Evolutionary conservation across 1,140 invertebrate species (phyloP).

Genomic region (Panonychus citri): DNA sequence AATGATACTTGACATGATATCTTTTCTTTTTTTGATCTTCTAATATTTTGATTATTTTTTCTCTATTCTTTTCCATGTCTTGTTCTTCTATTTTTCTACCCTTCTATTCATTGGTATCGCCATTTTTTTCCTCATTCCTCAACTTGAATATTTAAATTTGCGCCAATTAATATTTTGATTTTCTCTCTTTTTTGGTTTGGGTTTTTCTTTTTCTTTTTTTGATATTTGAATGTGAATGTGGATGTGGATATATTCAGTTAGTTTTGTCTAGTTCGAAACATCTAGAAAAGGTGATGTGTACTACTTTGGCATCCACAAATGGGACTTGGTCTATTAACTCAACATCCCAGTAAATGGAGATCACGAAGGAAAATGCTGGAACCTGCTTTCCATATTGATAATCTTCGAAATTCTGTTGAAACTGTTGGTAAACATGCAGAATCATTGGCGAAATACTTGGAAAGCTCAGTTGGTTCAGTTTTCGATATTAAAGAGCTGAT

Average conservation of each 20-base stretch:
- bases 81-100: too few species aligned
- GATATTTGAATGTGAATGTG: too few species aligned
- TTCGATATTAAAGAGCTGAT: not conserved
- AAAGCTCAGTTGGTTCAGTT: not conserved
- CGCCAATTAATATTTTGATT: too few species aligned
- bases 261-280: not conserved
- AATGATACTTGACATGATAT: too few species aligned
- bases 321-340: constrained; percentile 54
- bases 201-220: too few species aligned
- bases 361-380: constrained; percentile 36
- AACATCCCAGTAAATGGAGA: constrained; percentile 34
- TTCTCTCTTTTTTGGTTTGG: too few species aligned
- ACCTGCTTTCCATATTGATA: constrained; percentile 37
- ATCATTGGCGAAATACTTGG: not conserved
- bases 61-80: not conserved
- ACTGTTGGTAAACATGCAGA: constrained; percentile 31
- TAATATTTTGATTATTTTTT: not conserved
- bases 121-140: not conserved
- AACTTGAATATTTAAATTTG: not conserved
- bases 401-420: constrained; percentile 33
- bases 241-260: too few species aligned
- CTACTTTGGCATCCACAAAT: constrained; percentile 32
- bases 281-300: not conserved
- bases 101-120: too few species aligned
- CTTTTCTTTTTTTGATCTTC: not conserved